A percentile compares a stretch with the other conserved stretches of the same genome.
These are phyloP conservation scores for Cryptocephalus moraei DNA, from an alignment of 2,888 invertebrate genomes.

Conservation along the genomic window DNA sequence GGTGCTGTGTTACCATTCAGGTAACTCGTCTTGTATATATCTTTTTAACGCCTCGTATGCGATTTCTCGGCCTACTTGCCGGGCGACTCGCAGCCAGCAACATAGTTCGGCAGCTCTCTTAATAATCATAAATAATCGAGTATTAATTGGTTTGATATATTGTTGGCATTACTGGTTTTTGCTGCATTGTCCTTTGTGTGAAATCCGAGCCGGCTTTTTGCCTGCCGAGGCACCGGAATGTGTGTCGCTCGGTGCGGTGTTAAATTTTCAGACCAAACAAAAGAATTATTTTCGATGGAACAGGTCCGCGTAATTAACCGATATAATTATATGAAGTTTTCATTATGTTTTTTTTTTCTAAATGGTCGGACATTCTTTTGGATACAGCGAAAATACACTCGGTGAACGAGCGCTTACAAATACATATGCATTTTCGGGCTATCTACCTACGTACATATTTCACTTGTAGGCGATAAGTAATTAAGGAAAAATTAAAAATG, in stretches of 20 bases:
- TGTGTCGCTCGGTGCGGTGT: constrained; percentile 22
- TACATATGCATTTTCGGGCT: no score
- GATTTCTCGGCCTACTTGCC: not conserved
- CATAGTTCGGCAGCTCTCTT: constrained; percentile 34
- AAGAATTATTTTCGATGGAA: constrained; percentile 12
- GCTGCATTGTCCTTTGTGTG: constrained; percentile 33
- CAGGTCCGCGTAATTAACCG: no score
- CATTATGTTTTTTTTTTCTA: no score
- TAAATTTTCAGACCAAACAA: constrained; percentile 24
- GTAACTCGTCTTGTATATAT: no score
- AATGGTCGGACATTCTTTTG: no score
- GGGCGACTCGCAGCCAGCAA: constrained; percentile 4
- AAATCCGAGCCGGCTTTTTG: constrained; percentile 33
- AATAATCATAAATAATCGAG: constrained; percentile 38
- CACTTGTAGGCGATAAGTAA: no score
- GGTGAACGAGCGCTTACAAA: no score
- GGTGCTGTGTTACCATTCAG: no score
- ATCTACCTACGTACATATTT: no score
- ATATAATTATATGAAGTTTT: no score
- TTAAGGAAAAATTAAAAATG: not conserved
- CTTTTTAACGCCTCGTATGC: no score
- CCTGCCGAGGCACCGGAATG: constrained; percentile 27
- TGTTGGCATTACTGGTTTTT: constrained; percentile 35
- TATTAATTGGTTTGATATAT: constrained; percentile 40
- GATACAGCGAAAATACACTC: no score